Conservation (phyloP, 2,797 vertebrate genomes). For the Tenualosa ilisha region DNA sequence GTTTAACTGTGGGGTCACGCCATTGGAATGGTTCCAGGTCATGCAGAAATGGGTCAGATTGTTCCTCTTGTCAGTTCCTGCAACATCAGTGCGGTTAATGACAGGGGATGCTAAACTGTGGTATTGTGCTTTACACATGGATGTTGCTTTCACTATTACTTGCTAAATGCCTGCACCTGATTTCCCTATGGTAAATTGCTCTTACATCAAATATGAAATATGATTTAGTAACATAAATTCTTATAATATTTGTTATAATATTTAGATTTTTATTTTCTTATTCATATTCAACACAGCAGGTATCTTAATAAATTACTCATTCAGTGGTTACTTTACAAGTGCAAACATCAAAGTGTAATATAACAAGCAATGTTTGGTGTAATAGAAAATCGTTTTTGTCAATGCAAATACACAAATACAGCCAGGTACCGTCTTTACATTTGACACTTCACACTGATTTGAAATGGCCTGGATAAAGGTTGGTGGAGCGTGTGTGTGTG, state of each 20-base stretch:
- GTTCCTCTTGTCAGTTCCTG: slow-evolving; percentile 72
- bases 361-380: background rate
- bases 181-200: background rate
- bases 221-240: background rate
- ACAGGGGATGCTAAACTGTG: slow-evolving; percentile 64
- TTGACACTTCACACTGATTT: slow-evolving; percentile 55
- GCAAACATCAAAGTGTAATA: background rate
- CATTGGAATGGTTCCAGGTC: slow-evolving; percentile 71
- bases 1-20: slow-evolving; percentile 59
- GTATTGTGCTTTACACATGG: slow-evolving; percentile 54
- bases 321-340: background rate
- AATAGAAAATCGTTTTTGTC: background rate
- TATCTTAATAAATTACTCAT: background rate
- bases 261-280: background rate
- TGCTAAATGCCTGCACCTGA: background rate
- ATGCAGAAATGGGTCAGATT: slow-evolving; percentile 73
- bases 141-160: slow-evolving; percentile 15
- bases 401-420: slow-evolving; percentile 20
- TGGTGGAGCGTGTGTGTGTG: background rate
- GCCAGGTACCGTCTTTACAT: slow-evolving; percentile 43
- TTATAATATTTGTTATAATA: background rate
- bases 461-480: slow-evolving; percentile 39
- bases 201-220: background rate
- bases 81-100: slow-evolving; percentile 67
- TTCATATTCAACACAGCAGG: background rate